A percentile compares a stretch with the other conserved stretches of the same genome.
Conservation (phyloP, 2,113 vertebrate genomes). For the Eulemur rufifrons region DNA sequence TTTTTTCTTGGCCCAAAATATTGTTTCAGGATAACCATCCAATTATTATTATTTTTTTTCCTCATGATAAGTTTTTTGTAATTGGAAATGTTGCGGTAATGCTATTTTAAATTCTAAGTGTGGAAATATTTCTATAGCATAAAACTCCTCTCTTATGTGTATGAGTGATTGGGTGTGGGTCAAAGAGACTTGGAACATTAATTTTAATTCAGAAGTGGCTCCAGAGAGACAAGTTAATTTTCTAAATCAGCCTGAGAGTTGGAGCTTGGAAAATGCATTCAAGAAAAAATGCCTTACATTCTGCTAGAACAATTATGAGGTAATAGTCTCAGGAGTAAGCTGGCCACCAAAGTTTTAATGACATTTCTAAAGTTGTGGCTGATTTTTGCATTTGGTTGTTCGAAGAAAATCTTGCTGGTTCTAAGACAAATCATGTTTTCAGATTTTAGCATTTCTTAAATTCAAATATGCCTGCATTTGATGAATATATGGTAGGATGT, state of each 20-base stretch:
- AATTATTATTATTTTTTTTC: conserved; percentile 58
- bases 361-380: neutral
- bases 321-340: conserved; percentile 16
- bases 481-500: neutral
- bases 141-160: conserved; percentile 50
- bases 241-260: conserved; percentile 61
- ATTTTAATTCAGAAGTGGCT: conserved; percentile 78
- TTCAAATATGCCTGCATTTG: neutral
- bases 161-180: conserved; percentile 72
- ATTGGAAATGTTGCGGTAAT: conserved; percentile 58
- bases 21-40: conserved; percentile 36
- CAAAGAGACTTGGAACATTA: conserved; percentile 74
- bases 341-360: neutral
- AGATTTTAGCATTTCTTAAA: conserved; percentile 20
- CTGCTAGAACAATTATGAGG: conserved; percentile 4
- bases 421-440: neutral
- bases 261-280: conserved; percentile 45
- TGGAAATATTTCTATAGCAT: conserved; percentile 60
- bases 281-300: conserved; percentile 51
- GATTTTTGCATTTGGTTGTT: neutral
- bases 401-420: neutral
- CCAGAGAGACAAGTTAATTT: conserved; percentile 76
- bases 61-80: conserved; percentile 47
- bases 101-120: conserved; percentile 71
- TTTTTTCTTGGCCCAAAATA: conserved; percentile 57